These are phyloP conservation scores for Ficedula albicollis DNA, from an alignment of 2,797 vertebrate species.

Conservation along the genomic window DNA sequence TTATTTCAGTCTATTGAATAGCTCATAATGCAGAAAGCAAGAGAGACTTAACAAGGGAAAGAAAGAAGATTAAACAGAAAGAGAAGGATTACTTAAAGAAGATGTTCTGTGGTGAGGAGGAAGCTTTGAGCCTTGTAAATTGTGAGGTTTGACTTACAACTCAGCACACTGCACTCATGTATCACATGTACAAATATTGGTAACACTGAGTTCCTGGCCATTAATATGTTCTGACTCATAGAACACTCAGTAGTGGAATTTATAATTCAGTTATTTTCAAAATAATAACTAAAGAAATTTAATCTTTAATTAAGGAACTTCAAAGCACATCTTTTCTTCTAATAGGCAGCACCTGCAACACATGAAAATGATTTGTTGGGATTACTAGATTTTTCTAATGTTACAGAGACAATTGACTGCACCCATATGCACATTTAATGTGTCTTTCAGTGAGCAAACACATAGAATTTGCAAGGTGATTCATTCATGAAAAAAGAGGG, in stretches of 20 bases:
- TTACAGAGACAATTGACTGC: conserved; percentile 27
- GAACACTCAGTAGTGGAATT: background rate
- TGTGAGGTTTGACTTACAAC: background rate
- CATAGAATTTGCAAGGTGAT: conserved; percentile 8
- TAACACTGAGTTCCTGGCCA: background rate
- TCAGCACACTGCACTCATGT: background rate
- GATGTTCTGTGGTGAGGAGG: background rate
- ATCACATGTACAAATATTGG: background rate
- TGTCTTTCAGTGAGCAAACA: conserved; percentile 42
- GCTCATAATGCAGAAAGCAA: conserved; percentile 28
- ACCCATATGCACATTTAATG: conserved; percentile 36
- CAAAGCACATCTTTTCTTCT: conserved; percentile 31
- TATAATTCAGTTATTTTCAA: conserved; percentile 2
- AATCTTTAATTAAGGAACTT: conserved; percentile 70
- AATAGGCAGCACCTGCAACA: conserved; percentile 60
- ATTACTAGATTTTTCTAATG: conserved; percentile 36
- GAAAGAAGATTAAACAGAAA: conserved; percentile 60
- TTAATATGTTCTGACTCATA: background rate
- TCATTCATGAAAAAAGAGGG: conserved; percentile 31
- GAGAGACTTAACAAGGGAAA: conserved; percentile 22
- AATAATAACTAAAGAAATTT: conserved; percentile 43
- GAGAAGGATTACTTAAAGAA: conserved; percentile 55
- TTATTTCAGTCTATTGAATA: conserved; percentile 46
- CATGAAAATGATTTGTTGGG: conserved; percentile 48
- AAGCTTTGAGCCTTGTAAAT: background rate